Percentiles rank a stretch among this genome's conserved stretches.
Evolutionary conservation across 2,113 vertebrate genomes (phyloP).

Genomic region (Coracopsis vasa): DNA sequence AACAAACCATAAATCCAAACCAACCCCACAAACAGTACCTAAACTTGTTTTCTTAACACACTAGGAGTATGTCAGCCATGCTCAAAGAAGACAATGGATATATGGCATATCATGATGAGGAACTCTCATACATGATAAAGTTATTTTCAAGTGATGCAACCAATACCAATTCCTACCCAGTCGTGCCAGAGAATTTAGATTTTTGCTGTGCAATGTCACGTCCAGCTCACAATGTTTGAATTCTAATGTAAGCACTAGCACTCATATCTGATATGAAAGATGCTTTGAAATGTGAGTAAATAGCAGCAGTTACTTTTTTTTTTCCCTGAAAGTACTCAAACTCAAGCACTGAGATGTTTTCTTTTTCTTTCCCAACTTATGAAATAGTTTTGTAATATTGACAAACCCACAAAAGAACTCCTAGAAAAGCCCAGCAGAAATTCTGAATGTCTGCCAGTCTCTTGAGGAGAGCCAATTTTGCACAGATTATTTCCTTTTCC

Average conservation of each 20-base stretch:
- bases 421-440: neutral
- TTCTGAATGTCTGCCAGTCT: neutral
- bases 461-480: neutral
- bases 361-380: neutral
- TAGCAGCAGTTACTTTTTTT: neutral
- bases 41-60: neutral
- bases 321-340: neutral
- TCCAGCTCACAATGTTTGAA: neutral
- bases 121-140: neutral
- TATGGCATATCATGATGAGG: neutral
- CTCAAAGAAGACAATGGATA: neutral
- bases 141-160: neutral
- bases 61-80: neutral
- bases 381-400: slow-evolving; percentile 28
- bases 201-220: slow-evolving; percentile 20
- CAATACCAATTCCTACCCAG: neutral
- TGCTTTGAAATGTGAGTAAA: slow-evolving; percentile 9
- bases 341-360: neutral
- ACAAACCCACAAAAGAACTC: neutral
- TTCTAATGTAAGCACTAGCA: neutral
- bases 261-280: neutral
- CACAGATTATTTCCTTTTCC: neutral
- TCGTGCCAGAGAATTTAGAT: neutral
- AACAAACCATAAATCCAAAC: neutral
- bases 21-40: neutral